A percentile compares a stretch with the other conserved stretches of the same genome.
phyloP scores from a whole-genome alignment of 2,113 vertebrate genomes.

The Heloderma charlesbogerti region DNA sequence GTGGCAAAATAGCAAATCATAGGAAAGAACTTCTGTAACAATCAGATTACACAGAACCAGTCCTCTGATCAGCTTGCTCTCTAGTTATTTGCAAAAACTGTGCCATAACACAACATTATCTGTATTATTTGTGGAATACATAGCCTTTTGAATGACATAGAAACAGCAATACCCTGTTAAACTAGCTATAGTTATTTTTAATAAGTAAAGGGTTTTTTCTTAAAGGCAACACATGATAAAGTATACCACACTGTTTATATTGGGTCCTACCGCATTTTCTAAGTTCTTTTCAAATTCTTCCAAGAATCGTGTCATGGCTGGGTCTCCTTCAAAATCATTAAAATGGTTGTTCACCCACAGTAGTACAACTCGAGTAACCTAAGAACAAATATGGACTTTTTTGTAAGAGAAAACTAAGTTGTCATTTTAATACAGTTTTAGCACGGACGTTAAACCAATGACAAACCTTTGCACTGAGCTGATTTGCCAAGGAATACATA shows the following conservation, averaged over 20 bases:
- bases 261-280: conserved; percentile 86
- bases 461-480: neutral
- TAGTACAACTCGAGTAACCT: conserved; percentile 95
- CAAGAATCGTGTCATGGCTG: conserved; percentile 93
- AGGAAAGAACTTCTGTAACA: neutral
- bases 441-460: neutral
- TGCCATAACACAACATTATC: neutral
- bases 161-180: neutral
- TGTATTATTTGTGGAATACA: accelerated
- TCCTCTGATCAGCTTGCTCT: too few relatives aligned
- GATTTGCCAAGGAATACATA: neutral
- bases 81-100: neutral
- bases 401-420: neutral
- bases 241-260: neutral
- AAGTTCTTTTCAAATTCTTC: conserved; percentile 95
- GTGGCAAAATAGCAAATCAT: neutral
- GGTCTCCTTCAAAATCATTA: conserved; percentile 97
- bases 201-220: neutral
- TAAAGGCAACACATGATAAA: neutral
- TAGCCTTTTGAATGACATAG: neutral
- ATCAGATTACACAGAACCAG: neutral
- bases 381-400: neutral
- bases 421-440: neutral
- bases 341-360: conserved; percentile 99
- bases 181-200: neutral